phyloP scores from a whole-genome alignment of 2,888 invertebrate species.

The Pollenia amentaria region DNA sequence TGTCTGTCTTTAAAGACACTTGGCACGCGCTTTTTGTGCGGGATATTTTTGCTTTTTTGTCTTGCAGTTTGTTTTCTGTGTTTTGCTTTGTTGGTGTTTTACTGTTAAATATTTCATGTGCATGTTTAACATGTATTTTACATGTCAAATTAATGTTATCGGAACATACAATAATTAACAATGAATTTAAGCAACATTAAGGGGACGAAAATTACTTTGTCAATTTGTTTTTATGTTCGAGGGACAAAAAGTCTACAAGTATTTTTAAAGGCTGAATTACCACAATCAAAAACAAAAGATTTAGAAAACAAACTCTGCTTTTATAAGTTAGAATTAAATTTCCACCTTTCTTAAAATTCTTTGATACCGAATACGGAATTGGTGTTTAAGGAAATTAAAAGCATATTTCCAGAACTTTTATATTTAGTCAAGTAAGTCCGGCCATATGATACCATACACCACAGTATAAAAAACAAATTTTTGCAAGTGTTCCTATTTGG shows the following conservation, averaged over 20 bases:
- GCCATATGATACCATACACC: no score
- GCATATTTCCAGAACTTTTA: no score
- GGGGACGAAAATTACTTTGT: constrained; percentile 63
- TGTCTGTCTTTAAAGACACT: neutral
- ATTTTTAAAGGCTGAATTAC: no score
- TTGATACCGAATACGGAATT: no score
- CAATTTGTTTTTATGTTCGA: constrained; percentile 51
- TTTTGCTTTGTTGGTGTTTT: constrained; percentile 6
- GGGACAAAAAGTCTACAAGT: constrained; percentile 3
- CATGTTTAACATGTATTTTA: constrained; percentile 73
- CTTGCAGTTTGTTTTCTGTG: neutral
- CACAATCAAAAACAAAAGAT: constrained; percentile 13
- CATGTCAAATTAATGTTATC: constrained; percentile 73
- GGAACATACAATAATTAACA: constrained; percentile 67
- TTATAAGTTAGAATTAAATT: no score
- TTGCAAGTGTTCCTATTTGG: no score
- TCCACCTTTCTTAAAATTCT: no score
- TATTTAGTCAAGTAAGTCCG: no score
- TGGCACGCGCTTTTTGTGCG: constrained; percentile 72
- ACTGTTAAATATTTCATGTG: constrained; percentile 45
- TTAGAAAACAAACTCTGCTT: constrained; percentile 7
- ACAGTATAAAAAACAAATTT: no score
- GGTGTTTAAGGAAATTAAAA: no score
- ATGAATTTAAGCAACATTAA: constrained; percentile 63
- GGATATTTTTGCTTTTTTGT: constrained; percentile 41